These are phyloP conservation scores for Ips typographus DNA, from an alignment of 1,140 invertebrate genomes.

Conservation along the genomic window DNA sequence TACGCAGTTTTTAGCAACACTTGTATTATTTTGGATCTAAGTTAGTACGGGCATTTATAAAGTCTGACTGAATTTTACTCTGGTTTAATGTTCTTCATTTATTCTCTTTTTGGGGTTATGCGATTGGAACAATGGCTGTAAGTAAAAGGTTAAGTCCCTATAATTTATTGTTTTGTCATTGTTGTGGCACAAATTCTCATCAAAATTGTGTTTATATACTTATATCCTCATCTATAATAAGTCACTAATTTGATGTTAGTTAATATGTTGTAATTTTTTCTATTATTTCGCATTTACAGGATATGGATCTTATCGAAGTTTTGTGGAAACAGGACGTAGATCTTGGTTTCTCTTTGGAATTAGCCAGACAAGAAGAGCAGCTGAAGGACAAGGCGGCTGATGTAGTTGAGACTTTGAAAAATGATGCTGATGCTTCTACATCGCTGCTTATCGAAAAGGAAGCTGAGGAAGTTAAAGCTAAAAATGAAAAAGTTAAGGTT, in stretches of 20 bases:
- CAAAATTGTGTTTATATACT: too few relatives aligned
- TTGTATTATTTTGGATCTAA: conserved; percentile 15
- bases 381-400: conserved; percentile 24
- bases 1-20: conserved; percentile 18
- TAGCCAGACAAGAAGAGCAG: conserved; percentile 31
- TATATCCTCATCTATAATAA: too few relatives aligned
- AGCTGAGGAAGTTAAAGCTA: conserved; percentile 63
- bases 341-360: conserved; percentile 70
- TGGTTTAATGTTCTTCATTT: too few relatives aligned
- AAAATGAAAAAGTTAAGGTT: conserved; percentile 56
- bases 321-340: conserved; percentile 94
- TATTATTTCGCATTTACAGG: conserved; percentile 59
- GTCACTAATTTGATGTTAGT: too few relatives aligned
- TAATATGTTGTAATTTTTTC: too few relatives aligned
- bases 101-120: too few relatives aligned
- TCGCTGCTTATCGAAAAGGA: conserved; percentile 51
- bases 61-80: background rate
- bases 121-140: too few relatives aligned
- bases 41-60: background rate
- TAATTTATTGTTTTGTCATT: too few relatives aligned
- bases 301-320: conserved; percentile 90
- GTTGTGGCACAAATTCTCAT: too few relatives aligned
- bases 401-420: conserved; percentile 9
- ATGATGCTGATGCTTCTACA: conserved; percentile 25
- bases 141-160: too few relatives aligned